Conservation (phyloP, 2,888 invertebrate genomes). For the Oligia strigilis region DNA sequence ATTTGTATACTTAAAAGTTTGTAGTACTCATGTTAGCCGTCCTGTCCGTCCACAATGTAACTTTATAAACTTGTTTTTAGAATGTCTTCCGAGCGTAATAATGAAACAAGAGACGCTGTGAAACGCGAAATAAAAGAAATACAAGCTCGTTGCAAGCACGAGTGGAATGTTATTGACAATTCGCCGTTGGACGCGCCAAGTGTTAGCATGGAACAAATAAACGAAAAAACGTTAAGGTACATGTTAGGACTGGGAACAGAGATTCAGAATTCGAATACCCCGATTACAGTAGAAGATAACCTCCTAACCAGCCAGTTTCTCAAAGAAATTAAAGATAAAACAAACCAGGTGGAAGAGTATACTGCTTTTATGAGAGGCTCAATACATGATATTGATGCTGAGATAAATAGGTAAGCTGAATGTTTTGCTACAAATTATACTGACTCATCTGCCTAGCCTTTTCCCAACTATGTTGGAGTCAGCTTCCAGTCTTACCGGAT, state of each 20-base stretch:
- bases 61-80: slow-evolving; percentile 64
- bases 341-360: slow-evolving; percentile 78
- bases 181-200: slow-evolving; percentile 70
- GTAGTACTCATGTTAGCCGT: neutral
- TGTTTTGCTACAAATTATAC: neutral
- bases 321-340: slow-evolving; percentile 79
- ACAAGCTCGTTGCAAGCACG: slow-evolving; percentile 76
- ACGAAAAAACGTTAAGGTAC: slow-evolving; percentile 75
- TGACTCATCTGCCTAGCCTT: no score
- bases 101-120: slow-evolving; percentile 73
- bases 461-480: no score
- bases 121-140: slow-evolving; percentile 78
- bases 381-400: slow-evolving; percentile 80
- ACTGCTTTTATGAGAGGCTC: slow-evolving; percentile 79
- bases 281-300: slow-evolving; percentile 78
- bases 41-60: neutral
- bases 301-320: slow-evolving; percentile 81
- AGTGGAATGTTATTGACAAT: slow-evolving; percentile 80
- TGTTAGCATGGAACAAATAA: slow-evolving; percentile 70
- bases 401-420: slow-evolving; percentile 80
- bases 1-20: neutral
- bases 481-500: no score
- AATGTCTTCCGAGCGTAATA: slow-evolving; percentile 76
- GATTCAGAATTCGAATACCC: slow-evolving; percentile 77
- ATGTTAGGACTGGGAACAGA: slow-evolving; percentile 78